phyloP scores from a whole-genome alignment of 37 sponge, comb jelly and placozoan genomes.

The Halichondria panicea region DNA sequence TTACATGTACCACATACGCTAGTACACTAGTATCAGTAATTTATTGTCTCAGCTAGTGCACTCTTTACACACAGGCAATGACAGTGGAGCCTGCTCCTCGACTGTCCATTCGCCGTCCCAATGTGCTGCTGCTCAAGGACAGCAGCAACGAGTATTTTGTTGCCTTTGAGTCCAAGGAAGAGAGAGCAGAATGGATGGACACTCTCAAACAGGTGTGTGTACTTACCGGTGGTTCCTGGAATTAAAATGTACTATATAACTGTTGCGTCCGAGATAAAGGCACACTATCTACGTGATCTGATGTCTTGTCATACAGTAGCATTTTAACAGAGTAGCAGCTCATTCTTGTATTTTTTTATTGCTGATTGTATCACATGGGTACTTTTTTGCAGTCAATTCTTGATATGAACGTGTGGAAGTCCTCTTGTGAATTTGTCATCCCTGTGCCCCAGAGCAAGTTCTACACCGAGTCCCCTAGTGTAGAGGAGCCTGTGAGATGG shows the following conservation, averaged over 20 bases:
- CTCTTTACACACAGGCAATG: too few species aligned
- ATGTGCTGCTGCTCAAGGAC: conserved; percentile 66
- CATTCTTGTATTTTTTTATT: too few species aligned
- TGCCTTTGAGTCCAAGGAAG: conserved; percentile 89
- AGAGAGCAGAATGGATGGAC: conserved; percentile 69
- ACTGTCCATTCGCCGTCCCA: conserved; percentile 76
- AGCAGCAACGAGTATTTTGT: conserved; percentile 43
- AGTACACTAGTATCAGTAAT: neutral
- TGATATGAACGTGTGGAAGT: conserved; percentile 64
- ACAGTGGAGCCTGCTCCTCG: conserved; percentile 79
- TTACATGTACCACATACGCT: conserved; percentile 3
- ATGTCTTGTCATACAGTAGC: too few species aligned
- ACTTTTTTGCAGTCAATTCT: conserved; percentile 78
- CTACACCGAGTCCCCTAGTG: conserved; percentile 27
- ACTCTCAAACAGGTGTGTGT: conserved; percentile 22
- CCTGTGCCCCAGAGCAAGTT: conserved; percentile 55
- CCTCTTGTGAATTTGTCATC: conserved; percentile 65
- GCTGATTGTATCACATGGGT: neutral
- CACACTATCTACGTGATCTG: neutral
- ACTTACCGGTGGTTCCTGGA: neutral
- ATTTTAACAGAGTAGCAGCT: too few species aligned
- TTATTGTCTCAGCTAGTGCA: too few species aligned
- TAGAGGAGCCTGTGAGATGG: too few species aligned
- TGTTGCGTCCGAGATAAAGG: too few species aligned
- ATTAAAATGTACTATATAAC: too few species aligned